Conservation (phyloP, 1,140 invertebrate species). For the Tetramorium simillimum region DNA sequence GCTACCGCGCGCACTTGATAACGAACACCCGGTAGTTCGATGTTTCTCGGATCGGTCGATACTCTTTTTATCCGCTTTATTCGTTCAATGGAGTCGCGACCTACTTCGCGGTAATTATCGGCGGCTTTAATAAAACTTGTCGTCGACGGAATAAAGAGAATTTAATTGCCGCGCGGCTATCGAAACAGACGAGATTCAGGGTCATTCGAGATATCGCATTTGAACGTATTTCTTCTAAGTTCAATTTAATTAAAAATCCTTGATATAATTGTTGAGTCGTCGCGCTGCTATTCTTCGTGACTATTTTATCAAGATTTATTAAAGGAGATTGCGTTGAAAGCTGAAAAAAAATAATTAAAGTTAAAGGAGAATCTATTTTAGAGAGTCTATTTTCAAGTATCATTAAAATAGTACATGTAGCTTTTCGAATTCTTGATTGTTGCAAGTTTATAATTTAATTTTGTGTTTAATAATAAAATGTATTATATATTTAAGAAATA, state of each 20-base stretch:
- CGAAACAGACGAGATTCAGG: constrained; percentile 46
- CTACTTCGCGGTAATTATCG: constrained; percentile 72
- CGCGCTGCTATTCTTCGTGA: background rate
- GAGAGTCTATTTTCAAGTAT: too few relatives aligned
- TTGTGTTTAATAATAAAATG: too few relatives aligned
- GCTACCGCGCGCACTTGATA: constrained; percentile 58
- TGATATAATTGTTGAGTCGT: constrained; percentile 20
- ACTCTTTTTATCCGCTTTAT: constrained; percentile 55
- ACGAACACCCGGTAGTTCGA: constrained; percentile 66
- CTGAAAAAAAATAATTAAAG: background rate
- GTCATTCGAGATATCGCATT: constrained; percentile 36
- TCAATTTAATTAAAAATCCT: constrained; percentile 49
- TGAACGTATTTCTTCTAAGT: constrained; percentile 34
- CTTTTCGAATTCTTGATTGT: background rate
- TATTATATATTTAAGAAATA: too few relatives aligned
- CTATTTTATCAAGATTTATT: background rate
- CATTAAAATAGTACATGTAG: background rate
- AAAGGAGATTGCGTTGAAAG: background rate
- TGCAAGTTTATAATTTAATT: background rate
- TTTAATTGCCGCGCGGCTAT: constrained; percentile 64
- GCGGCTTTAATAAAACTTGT: constrained; percentile 69
- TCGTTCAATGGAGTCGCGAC: constrained; percentile 64
- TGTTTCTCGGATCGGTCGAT: constrained; percentile 58
- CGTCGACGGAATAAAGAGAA: constrained; percentile 51
- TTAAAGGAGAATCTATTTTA: background rate